phyloP scores from a whole-genome alignment of 2,888 invertebrate species.

The Elysia crispata region DNA sequence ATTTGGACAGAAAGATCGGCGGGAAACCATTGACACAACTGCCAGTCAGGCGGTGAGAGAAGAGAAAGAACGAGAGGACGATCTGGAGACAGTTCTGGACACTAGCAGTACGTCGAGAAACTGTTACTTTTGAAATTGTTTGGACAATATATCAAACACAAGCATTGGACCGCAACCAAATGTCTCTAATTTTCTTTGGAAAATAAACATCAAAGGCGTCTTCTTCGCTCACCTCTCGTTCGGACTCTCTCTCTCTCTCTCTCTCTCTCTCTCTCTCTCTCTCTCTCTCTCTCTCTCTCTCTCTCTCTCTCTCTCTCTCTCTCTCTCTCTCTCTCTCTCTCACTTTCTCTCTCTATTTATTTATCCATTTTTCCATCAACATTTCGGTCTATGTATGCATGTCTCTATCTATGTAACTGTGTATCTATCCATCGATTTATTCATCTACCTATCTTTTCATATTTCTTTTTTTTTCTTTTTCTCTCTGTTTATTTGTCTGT shows the following conservation, averaged over 20 bases:
- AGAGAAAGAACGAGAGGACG: constrained; percentile 58
- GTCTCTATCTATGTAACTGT: neutral
- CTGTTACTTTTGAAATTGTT: neutral
- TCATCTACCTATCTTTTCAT: neutral
- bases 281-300: no score
- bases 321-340: no score
- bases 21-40: no score
- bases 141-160: neutral
- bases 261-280: neutral
- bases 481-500: neutral
- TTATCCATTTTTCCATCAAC: neutral
- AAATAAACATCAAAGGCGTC: no score
- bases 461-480: neutral
- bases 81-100: constrained; percentile 68
- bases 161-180: no score
- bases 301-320: no score
- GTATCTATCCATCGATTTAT: neutral
- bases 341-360: neutral
- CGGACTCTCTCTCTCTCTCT: neutral
- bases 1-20: neutral
- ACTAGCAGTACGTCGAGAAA: constrained; percentile 45
- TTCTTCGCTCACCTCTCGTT: no score
- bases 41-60: neutral
- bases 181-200: no score
- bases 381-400: no score